These are phyloP conservation scores for Heteractis magnifica DNA, from an alignment of 92 coral and sea anemone genomes.

Conservation along the genomic window DNA sequence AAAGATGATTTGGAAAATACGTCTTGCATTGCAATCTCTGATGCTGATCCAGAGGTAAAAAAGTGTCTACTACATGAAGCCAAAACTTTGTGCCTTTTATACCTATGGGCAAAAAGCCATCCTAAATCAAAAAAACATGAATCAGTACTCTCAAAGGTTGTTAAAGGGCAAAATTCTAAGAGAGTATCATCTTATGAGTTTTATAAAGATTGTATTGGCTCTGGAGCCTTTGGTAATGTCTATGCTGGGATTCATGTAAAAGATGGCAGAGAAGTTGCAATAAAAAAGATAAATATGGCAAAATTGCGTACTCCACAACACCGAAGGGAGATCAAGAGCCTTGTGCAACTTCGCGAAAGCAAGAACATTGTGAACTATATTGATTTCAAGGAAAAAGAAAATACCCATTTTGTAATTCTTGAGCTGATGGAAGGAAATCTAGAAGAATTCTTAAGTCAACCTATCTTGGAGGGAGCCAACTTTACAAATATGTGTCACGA, in stretches of 20 bases:
- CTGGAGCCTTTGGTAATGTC: conserved; percentile 51
- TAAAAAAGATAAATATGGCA: conserved; percentile 40
- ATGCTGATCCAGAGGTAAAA: neutral
- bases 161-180: conserved; percentile 28
- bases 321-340: conserved; percentile 31
- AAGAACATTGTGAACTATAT: conserved; percentile 40
- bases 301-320: conserved; percentile 26
- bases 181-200: conserved; percentile 16
- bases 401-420: conserved; percentile 33
- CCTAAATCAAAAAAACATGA: conserved; percentile 2
- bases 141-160: conserved; percentile 19
- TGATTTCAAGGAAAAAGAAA: conserved; percentile 9
- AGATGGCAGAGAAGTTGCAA: conserved; percentile 54
- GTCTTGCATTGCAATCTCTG: neutral
- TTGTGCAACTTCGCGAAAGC: conserved; percentile 34
- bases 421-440: conserved; percentile 59
- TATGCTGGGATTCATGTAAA: conserved; percentile 43
- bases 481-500: neutral
- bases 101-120: neutral
- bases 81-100: neutral
- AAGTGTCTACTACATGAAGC: neutral
- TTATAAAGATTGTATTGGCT: conserved; percentile 38
- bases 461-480: neutral
- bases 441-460: conserved; percentile 30
- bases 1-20: neutral